Evolutionary conservation across 2,113 vertebrate genomes (phyloP).

Genomic region (Trogon surrucura): DNA sequence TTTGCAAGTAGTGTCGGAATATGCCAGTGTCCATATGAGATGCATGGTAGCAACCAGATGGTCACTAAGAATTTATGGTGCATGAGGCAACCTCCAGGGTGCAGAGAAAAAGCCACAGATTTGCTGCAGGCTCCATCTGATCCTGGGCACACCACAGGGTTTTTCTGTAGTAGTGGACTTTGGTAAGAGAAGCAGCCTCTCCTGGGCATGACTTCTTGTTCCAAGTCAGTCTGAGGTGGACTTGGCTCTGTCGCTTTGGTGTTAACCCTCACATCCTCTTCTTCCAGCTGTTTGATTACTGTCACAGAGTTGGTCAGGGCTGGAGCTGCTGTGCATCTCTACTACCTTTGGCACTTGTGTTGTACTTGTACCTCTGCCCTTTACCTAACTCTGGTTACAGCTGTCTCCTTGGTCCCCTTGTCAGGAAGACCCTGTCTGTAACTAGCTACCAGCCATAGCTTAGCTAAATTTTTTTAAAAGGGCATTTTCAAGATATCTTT

Average conservation of each 20-base stretch:
- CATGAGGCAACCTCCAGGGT: rapidly evolving
- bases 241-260: neutral
- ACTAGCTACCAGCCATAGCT: neutral
- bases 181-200: neutral
- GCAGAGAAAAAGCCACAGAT: neutral
- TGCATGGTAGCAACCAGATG: neutral
- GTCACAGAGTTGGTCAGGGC: neutral
- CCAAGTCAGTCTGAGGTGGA: neutral
- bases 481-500: neutral
- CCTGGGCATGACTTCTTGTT: neutral
- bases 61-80: neutral
- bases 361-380: neutral
- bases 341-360: rapidly evolving
- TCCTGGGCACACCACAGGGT: rapidly evolving
- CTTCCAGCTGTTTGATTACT: neutral
- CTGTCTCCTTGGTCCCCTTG: neutral
- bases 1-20: neutral
- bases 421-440: neutral
- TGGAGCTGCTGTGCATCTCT: neutral
- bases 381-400: neutral
- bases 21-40: neutral
- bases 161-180: neutral
- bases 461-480: neutral
- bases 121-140: neutral
- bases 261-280: neutral